Conservation (phyloP, 2,113 vertebrate species). For the Microtus richardsoni region DNA sequence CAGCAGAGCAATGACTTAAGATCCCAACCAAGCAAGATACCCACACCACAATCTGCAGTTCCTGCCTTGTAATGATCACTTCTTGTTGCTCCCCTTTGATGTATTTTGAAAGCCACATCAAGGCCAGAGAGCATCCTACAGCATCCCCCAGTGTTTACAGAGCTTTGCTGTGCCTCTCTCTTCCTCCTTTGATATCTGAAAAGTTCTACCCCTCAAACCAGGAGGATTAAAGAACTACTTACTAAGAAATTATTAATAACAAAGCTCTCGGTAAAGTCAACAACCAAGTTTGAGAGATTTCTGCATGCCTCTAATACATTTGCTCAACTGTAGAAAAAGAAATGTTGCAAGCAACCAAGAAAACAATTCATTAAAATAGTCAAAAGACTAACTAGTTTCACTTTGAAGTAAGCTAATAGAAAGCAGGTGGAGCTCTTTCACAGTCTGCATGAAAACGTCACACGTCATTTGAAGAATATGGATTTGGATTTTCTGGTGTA, state of each 20-base stretch:
- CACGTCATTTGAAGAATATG: not conserved
- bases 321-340: slow-evolving; percentile 22
- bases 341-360: slow-evolving; percentile 52
- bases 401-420: slow-evolving; percentile 58
- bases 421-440: slow-evolving; percentile 16
- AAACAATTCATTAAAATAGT: slow-evolving; percentile 65
- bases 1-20: not conserved
- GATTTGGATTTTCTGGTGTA: slow-evolving; percentile 33
- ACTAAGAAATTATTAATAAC: slow-evolving; percentile 71
- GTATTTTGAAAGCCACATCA: slow-evolving; percentile 70
- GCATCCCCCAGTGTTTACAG: slow-evolving; percentile 48
- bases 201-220: slow-evolving; percentile 39
- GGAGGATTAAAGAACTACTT: slow-evolving; percentile 37
- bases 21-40: not conserved
- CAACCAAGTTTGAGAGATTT: slow-evolving; percentile 49
- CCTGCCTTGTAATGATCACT: slow-evolving; percentile 27
- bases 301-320: slow-evolving; percentile 41
- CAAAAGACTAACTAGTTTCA: slow-evolving; percentile 60
- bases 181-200: slow-evolving; percentile 65
- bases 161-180: slow-evolving; percentile 29
- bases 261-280: slow-evolving; percentile 61
- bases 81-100: slow-evolving; percentile 56
- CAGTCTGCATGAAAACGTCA: not conserved
- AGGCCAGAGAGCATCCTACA: slow-evolving; percentile 15
- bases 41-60: not conserved